phyloP scores from a whole-genome alignment of 2,888 invertebrate genomes.

The Osedax fenrisi region DNA sequence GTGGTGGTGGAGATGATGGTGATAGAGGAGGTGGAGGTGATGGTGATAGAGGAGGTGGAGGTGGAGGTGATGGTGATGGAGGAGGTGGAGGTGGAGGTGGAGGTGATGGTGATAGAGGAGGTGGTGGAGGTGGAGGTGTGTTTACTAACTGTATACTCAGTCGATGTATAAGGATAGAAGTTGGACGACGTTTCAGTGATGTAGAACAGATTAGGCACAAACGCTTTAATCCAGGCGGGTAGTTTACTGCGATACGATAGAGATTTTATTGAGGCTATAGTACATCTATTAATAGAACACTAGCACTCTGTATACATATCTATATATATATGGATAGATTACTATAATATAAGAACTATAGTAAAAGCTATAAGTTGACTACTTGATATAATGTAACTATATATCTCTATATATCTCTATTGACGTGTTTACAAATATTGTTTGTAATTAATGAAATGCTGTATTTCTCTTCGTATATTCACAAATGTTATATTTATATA shows the following conservation, averaged over 20 bases:
- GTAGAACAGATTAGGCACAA: constrained; percentile 79
- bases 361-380: too few relatives aligned
- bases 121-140: neutral
- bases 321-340: too few relatives aligned
- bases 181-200: constrained; percentile 88
- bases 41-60: neutral
- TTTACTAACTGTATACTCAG: constrained; percentile 50
- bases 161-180: constrained; percentile 78
- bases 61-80: neutral
- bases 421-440: too few relatives aligned
- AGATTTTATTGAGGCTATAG: too few relatives aligned
- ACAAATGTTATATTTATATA: too few relatives aligned
- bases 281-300: too few relatives aligned
- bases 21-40: neutral
- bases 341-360: too few relatives aligned
- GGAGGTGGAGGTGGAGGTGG: neutral
- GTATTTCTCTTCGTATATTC: too few relatives aligned
- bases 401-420: too few relatives aligned
- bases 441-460: too few relatives aligned
- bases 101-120: neutral
- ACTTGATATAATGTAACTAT: too few relatives aligned
- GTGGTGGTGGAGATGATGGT: neutral
- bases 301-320: too few relatives aligned
- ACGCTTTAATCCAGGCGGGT: constrained; percentile 75
- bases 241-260: constrained; percentile 65